Percentiles rank a stretch among this genome's conserved stretches.
Conservation (phyloP, 2,888 invertebrate species). For the Nasonia oneida region DNA sequence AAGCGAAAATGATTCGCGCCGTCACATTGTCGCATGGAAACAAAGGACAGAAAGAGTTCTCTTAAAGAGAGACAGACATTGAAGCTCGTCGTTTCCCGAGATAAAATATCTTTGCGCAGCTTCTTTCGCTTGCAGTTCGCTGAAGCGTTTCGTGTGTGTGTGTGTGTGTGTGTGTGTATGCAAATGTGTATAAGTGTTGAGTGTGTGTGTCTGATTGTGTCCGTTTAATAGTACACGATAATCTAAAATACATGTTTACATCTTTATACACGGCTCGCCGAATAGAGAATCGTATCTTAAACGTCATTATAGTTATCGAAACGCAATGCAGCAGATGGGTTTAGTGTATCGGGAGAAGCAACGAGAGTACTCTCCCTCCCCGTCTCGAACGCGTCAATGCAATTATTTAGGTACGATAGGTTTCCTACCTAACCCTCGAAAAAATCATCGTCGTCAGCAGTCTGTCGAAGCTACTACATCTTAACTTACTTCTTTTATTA, state of each 20-base stretch:
- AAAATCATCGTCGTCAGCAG: constrained; percentile 46
- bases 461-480: constrained; percentile 22
- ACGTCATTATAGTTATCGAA: constrained; percentile 70
- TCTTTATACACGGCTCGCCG: constrained; percentile 75
- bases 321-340: constrained; percentile 61
- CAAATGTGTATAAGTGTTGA: constrained; percentile 52
- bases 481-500: constrained; percentile 12
- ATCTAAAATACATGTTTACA: constrained; percentile 78
- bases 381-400: constrained; percentile 42
- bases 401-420: constrained; percentile 54
- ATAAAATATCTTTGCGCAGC: constrained; percentile 63
- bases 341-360: constrained; percentile 48
- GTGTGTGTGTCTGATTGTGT: constrained; percentile 59
- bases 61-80: constrained; percentile 57
- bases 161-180: constrained; percentile 12
- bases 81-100: constrained; percentile 64
- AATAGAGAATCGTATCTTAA: constrained; percentile 70
- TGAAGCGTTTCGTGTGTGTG: constrained; percentile 42
- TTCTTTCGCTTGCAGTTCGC: constrained; percentile 40
- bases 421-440: constrained; percentile 48
- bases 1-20: constrained; percentile 47
- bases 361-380: constrained; percentile 51
- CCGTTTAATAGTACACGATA: constrained; percentile 74
- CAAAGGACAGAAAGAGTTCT: constrained; percentile 43
- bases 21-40: constrained; percentile 44